A percentile compares a stretch with the other conserved stretches of the same genome.
Conservation (phyloP, 2,113 vertebrate genomes). For the Tenebrosternarchus preto region DNA sequence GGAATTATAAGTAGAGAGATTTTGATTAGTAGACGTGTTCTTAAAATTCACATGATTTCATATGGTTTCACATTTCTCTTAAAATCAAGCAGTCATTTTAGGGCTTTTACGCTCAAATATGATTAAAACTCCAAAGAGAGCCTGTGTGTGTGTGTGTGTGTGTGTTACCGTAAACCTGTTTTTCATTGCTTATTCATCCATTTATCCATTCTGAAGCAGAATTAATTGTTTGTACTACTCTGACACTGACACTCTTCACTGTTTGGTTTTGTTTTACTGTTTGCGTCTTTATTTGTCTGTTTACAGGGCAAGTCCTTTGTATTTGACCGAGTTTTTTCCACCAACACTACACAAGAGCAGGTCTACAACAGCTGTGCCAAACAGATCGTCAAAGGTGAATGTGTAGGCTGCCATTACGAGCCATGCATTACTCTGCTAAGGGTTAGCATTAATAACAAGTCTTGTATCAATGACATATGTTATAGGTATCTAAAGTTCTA, state of each 20-base stretch:
- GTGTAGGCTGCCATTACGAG: background rate
- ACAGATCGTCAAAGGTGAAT: slow-evolving; percentile 93
- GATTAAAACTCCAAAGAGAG: background rate
- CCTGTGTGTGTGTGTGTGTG: background rate
- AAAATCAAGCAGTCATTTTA: background rate
- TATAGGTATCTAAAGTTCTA: background rate
- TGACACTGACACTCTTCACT: background rate
- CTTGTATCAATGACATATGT: background rate
- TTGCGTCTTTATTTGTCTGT: slow-evolving; percentile 4
- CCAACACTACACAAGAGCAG: slow-evolving; percentile 90
- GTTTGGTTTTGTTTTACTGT: background rate
- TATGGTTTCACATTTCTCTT: background rate
- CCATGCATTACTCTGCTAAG: background rate
- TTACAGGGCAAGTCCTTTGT: slow-evolving; percentile 83
- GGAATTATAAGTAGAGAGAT: background rate
- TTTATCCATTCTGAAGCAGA: background rate
- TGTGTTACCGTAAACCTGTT: background rate
- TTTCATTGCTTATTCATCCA: background rate
- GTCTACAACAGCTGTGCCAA: slow-evolving; percentile 91
- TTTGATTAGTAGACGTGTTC: background rate
- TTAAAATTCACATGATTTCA: background rate
- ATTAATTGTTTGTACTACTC: background rate
- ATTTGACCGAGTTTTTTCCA: slow-evolving; percentile 88
- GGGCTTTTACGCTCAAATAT: background rate
- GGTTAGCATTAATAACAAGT: background rate